These are phyloP conservation scores for Sinohyriopsis cumingii DNA, from an alignment of 2,888 invertebrate genomes.

Conservation along the genomic window DNA sequence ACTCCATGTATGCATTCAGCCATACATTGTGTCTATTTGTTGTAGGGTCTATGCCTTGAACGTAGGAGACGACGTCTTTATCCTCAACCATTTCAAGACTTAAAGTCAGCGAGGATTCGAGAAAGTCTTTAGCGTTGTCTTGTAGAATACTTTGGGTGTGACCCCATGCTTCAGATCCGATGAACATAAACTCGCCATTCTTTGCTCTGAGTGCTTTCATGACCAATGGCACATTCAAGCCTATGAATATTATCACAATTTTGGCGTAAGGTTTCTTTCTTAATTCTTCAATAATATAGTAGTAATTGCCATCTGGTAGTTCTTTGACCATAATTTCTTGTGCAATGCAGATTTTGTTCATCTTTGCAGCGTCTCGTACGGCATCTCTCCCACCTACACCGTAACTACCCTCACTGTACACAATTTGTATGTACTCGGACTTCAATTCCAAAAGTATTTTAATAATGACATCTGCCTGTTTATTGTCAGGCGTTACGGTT, in stretches of 20 bases:
- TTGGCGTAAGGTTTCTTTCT: constrained; percentile 20
- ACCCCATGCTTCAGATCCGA: constrained; percentile 38
- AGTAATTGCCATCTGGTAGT: constrained; percentile 3
- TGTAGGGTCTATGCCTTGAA: constrained; percentile 9
- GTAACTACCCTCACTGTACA: constrained; percentile 37
- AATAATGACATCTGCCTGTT: constrained; percentile 31
- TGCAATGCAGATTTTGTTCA: constrained; percentile 26
- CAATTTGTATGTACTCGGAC: constrained; percentile 32
- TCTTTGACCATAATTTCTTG: constrained; percentile 23
- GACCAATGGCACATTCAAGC: constrained; percentile 15
- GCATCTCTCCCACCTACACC: constrained; percentile 30
- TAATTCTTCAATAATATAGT: constrained; percentile 15
- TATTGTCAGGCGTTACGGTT: constrained; percentile 32
- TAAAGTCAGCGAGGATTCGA: constrained; percentile 24
- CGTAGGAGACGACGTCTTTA: constrained; percentile 3
- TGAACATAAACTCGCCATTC: constrained; percentile 33
- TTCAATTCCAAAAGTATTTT: constrained; percentile 20
- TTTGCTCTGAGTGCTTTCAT: constrained; percentile 7
- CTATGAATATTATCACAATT: constrained; percentile 31
- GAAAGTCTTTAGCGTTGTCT: constrained; percentile 7
- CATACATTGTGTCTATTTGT: constrained; percentile 19
- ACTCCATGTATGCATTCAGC: constrained; percentile 15
- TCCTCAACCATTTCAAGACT: constrained; percentile 20
- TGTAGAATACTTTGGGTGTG: constrained; percentile 10
- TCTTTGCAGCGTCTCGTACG: constrained; percentile 5